phyloP scores from a whole-genome alignment of 2,888 invertebrate genomes.

The Athetis lepigone region DNA sequence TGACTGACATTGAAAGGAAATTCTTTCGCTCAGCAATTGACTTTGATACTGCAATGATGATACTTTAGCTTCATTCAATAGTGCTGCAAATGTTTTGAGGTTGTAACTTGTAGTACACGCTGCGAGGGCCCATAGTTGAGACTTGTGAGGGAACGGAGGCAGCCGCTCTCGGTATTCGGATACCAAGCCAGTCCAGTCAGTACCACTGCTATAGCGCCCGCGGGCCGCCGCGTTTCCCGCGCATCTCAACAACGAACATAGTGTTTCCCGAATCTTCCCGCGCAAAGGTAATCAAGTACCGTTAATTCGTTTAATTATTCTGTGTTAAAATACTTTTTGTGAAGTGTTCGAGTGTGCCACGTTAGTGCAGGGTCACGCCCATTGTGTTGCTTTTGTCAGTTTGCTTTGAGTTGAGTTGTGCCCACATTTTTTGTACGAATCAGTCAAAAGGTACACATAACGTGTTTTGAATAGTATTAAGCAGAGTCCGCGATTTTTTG shows the following conservation, averaged over 20 bases:
- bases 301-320: conserved; percentile 55
- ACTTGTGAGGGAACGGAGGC: conserved; percentile 42
- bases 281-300: conserved; percentile 76
- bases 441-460: conserved; percentile 3
- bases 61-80: conserved; percentile 27
- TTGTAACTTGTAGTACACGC: conserved; percentile 51
- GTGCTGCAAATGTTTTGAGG: conserved; percentile 51
- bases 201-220: conserved; percentile 74
- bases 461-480: neutral
- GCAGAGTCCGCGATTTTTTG: neutral
- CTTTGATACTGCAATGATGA: too few species aligned
- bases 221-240: conserved; percentile 80
- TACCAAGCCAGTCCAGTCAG: conserved; percentile 67
- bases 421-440: conserved; percentile 51
- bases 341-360: conserved; percentile 56
- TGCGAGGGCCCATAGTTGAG: conserved; percentile 44
- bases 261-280: conserved; percentile 76
- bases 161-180: conserved; percentile 29
- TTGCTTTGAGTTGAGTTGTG: conserved; percentile 63
- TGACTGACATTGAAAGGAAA: conserved; percentile 23
- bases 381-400: conserved; percentile 71
- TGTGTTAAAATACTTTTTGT: conserved; percentile 56
- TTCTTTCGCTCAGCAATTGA: conserved; percentile 10
- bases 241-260: conserved; percentile 73
- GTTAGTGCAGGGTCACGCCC: conserved; percentile 58